Evolutionary conservation across 2,888 invertebrate species (phyloP), one percentile per base, ranked within the genome.

Genomic region (Octonoba sinensis): DNA sequence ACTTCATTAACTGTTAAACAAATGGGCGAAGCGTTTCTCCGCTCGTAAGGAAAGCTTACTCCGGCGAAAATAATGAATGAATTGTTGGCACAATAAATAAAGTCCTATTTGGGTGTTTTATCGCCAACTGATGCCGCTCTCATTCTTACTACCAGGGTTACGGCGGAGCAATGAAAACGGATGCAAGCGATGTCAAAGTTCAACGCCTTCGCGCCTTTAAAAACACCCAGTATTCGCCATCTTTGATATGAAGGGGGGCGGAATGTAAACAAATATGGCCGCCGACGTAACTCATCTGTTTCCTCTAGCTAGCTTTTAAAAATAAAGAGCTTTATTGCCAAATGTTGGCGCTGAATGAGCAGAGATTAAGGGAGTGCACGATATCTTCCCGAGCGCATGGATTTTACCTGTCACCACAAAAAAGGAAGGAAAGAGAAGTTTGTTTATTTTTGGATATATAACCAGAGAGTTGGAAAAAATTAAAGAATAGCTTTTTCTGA

Each of bases 261-360:
- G 71, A 75, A 75, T 70, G 69, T 74, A 82, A 82, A 75, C 74
- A 82, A 75, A 82, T 65, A 75, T 82, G 75, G 70, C 81, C 49
- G 74, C 70, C 70, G 64, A 72, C 49, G 71, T 51, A 65, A 60
- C 54, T 65, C 81, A 69, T 70, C 70, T 75, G 65, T 82, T 82
- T 75, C 57, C 51, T 51, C 67, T 47, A 46, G 27, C 27, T 18
- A 57, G 18, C 57, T 70, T 66, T 62, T 60, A 46, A 69, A 81
- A 67, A 81, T 64, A 62, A 72, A 73, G 62, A 73, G 67, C 67
- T 70, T 70, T 66, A 60, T 62, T 81, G 67, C 69, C 67, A 81
- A 81, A 73, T 62, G 79, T 62, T 81, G 62, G 67, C 66, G 73
- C 44, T 73, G 79, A 81, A 54, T 62, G 79, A 81, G 54, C 47